These are phyloP conservation scores for human DNA, from an alignment of 2,113 vertebrate species.

Conservation along the genomic window GRCh38 chr5:13133001-13133500, in stretches of 20 bases:
- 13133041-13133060: too few species aligned
- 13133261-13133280: neutral
- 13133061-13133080: too few species aligned
- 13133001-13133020: too few species aligned
- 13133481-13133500: neutral
- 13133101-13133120: too few species aligned
- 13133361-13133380: neutral
- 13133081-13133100: too few species aligned
- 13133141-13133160: neutral
- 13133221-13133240: neutral
- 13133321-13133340: neutral
- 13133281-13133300: neutral
- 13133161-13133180: neutral
- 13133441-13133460: neutral
- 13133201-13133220: neutral
- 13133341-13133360: neutral
- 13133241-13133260: neutral
- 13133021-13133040: too few species aligned
- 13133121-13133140: neutral
- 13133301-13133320: neutral
- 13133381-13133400: neutral
- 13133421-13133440: neutral
- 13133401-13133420: neutral
- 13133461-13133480: neutral
- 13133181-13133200: neutral